These are phyloP conservation scores for Neofelis nebulosa DNA, from an alignment of 2,113 vertebrate species.

Conservation along the genomic window DNA sequence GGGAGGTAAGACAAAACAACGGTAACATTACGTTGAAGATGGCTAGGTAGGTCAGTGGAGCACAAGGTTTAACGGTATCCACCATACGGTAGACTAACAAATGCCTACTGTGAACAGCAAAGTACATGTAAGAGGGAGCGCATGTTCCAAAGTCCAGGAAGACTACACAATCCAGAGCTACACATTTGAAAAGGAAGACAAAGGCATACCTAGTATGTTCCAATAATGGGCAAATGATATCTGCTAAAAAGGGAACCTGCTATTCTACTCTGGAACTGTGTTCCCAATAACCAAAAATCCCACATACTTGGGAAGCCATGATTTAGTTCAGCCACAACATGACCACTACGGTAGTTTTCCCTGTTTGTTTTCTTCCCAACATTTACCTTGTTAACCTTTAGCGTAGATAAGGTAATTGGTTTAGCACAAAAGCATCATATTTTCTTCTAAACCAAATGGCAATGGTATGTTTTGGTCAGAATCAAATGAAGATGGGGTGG, in stretches of 20 bases:
- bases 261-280: background rate
- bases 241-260: background rate
- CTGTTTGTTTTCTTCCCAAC: background rate
- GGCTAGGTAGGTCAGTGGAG: background rate
- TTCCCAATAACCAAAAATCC: background rate
- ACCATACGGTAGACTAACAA: background rate
- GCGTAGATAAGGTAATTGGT: background rate
- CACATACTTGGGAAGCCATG: background rate
- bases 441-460: conserved; percentile 21
- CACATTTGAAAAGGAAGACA: background rate
- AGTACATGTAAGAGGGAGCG: background rate
- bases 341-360: background rate
- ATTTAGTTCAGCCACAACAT: background rate
- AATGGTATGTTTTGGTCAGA: background rate
- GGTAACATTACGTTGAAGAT: background rate
- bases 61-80: background rate
- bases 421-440: background rate
- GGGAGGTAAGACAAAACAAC: background rate
- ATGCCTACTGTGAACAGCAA: background rate
- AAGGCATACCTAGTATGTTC: background rate
- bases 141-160: background rate
- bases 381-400: background rate
- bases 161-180: background rate
- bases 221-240: background rate
- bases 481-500: background rate